phyloP scores from a whole-genome alignment of 2,888 invertebrate genomes.

The Nycteola revayana region DNA sequence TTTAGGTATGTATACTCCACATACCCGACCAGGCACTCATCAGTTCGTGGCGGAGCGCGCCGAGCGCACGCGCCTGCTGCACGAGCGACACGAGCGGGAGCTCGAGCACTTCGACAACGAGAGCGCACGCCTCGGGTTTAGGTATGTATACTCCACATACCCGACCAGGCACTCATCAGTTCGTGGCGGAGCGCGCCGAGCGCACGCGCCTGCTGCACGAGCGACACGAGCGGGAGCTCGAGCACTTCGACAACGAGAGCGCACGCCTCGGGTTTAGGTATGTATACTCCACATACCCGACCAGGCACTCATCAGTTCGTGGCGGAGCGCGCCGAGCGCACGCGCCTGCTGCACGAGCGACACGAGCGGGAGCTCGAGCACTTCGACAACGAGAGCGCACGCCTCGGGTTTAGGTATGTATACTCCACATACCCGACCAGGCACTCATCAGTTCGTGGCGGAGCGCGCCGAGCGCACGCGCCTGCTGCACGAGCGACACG shows the following conservation, averaged over 20 bases:
- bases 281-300: neutral
- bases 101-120: conserved; percentile 97
- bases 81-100: conserved; percentile 94
- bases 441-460: conserved; percentile 90
- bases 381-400: conserved; percentile 96
- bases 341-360: conserved; percentile 93
- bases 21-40: neutral
- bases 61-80: conserved; percentile 93
- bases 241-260: conserved; percentile 97
- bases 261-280: conserved; percentile 96
- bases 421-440: neutral
- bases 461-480: conserved; percentile 95
- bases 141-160: conserved; percentile 71
- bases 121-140: conserved; percentile 96
- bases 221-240: conserved; percentile 93
- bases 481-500: conserved; percentile 94
- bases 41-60: conserved; percentile 95
- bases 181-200: conserved; percentile 95
- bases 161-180: conserved; percentile 84
- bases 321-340: conserved; percentile 94
- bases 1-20: conserved; percentile 85
- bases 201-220: conserved; percentile 94
- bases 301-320: conserved; percentile 91
- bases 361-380: conserved; percentile 95
- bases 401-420: conserved; percentile 94